Conservation (phyloP, 2,888 invertebrate species). For the Tricholauxania praeusta region DNA sequence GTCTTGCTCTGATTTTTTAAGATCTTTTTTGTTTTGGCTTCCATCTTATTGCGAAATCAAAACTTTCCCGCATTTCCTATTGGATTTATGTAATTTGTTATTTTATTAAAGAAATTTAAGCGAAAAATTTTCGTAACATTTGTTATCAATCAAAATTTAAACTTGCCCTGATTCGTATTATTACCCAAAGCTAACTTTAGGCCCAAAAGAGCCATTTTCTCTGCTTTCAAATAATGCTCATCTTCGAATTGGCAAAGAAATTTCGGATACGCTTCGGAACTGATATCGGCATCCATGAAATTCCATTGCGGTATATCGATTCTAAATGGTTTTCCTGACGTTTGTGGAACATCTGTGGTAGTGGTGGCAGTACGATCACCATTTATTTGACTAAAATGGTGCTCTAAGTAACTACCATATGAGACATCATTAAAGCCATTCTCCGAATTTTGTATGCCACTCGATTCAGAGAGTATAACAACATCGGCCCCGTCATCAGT, state of each 20-base stretch:
- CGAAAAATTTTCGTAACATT: slow-evolving; percentile 18
- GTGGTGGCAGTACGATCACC: neutral
- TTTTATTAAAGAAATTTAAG: slow-evolving; percentile 14
- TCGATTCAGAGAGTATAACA: slow-evolving; percentile 42
- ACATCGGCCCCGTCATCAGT: slow-evolving; percentile 40
- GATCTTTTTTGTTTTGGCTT: neutral
- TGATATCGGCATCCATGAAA: slow-evolving; percentile 43
- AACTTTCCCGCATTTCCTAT: too few species aligned
- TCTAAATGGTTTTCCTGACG: slow-evolving; percentile 33
- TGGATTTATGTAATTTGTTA: neutral
- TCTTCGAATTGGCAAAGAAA: slow-evolving; percentile 52
- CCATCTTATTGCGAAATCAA: neutral
- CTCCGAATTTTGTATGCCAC: slow-evolving; percentile 12
- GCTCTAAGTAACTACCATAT: slow-evolving; percentile 45
- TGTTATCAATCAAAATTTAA: slow-evolving; percentile 39
- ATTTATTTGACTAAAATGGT: slow-evolving; percentile 40
- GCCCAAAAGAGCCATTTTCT: slow-evolving; percentile 48
- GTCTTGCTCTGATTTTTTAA: too few species aligned
- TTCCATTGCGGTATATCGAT: slow-evolving; percentile 50
- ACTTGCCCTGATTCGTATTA: slow-evolving; percentile 41
- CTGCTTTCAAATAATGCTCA: slow-evolving; percentile 50
- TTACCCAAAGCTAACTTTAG: slow-evolving; percentile 49
- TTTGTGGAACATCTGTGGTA: neutral
- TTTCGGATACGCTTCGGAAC: slow-evolving; percentile 46
- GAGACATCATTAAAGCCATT: slow-evolving; percentile 36